Evolutionary conservation across 2,113 vertebrate species (phyloP).

Genomic region (Carassius carassius): DNA sequence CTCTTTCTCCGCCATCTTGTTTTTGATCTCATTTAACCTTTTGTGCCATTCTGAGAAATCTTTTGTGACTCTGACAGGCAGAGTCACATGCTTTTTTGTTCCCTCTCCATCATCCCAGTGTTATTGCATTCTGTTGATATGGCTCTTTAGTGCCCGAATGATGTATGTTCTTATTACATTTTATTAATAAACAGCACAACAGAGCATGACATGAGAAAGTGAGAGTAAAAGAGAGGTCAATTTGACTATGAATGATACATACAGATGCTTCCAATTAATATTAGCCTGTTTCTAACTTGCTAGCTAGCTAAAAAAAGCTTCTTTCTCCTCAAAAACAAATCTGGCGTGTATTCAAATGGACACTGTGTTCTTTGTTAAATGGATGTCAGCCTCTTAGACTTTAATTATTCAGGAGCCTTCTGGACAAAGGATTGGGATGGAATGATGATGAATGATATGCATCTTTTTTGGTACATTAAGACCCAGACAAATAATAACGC

Average conservation of each 20-base stretch:
- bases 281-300: neutral
- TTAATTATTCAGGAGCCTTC: slow-evolving; percentile 35
- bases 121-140: slow-evolving; percentile 33
- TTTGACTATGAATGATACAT: slow-evolving; percentile 34
- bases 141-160: slow-evolving; percentile 17
- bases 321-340: slow-evolving; percentile 1
- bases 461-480: neutral
- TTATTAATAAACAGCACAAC: slow-evolving; percentile 32
- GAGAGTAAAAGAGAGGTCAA: slow-evolving; percentile 4
- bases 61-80: slow-evolving; percentile 18
- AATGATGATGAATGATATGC: neutral
- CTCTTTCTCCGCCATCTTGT: neutral
- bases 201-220: slow-evolving; percentile 12
- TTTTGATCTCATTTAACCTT: slow-evolving; percentile 40
- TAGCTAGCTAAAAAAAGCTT: slow-evolving; percentile 6
- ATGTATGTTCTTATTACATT: slow-evolving; percentile 45
- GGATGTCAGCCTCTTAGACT: slow-evolving; percentile 17
- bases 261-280: slow-evolving; percentile 17
- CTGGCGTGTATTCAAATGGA: slow-evolving; percentile 21
- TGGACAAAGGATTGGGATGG: neutral
- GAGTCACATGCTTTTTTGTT: neutral
- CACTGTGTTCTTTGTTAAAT: slow-evolving; percentile 31
- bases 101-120: slow-evolving; percentile 13
- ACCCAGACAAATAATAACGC: neutral
- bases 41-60: slow-evolving; percentile 3